These are phyloP conservation scores for Plodia interpunctella DNA, from an alignment of 1,140 invertebrate genomes.

Conservation along the genomic window DNA sequence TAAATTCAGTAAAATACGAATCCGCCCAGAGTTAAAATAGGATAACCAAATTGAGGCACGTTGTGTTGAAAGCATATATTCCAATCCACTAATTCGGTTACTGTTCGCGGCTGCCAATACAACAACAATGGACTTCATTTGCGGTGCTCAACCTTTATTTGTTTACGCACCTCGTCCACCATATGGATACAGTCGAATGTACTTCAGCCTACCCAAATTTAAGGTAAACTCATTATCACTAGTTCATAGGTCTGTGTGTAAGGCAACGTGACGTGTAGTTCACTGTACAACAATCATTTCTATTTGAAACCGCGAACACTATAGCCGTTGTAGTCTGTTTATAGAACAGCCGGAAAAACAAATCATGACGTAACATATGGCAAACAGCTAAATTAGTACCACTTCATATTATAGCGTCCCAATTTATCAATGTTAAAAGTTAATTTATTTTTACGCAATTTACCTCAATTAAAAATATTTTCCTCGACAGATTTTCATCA, in stretches of 20 bases:
- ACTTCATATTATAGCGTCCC: too few relatives aligned
- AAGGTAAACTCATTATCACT: too few relatives aligned
- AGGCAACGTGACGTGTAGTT: neutral
- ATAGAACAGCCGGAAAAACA: too few relatives aligned
- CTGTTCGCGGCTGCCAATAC: neutral
- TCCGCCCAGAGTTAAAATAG: too few relatives aligned
- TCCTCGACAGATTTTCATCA: too few relatives aligned
- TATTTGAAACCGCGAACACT: neutral
- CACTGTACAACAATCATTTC: neutral
- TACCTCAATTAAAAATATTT: too few relatives aligned
- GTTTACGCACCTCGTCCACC: neutral
- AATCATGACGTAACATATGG: too few relatives aligned
- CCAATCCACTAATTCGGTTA: neutral
- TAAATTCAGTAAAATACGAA: too few relatives aligned
- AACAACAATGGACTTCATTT: neutral
- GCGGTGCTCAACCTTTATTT: neutral
- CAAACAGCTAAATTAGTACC: too few relatives aligned
- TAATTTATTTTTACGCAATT: too few relatives aligned
- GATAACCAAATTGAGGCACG: neutral
- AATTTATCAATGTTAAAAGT: too few relatives aligned
- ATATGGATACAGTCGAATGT: neutral
- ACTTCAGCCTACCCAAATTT: neutral
- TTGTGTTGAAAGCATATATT: neutral
- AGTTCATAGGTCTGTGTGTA: too few relatives aligned
- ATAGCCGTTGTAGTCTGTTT: neutral